Evolutionary conservation across 2,797 vertebrate species (phyloP), one percentile per base, ranked within the genome.

Genomic region (Pseudopleuronectes americanus): DNA sequence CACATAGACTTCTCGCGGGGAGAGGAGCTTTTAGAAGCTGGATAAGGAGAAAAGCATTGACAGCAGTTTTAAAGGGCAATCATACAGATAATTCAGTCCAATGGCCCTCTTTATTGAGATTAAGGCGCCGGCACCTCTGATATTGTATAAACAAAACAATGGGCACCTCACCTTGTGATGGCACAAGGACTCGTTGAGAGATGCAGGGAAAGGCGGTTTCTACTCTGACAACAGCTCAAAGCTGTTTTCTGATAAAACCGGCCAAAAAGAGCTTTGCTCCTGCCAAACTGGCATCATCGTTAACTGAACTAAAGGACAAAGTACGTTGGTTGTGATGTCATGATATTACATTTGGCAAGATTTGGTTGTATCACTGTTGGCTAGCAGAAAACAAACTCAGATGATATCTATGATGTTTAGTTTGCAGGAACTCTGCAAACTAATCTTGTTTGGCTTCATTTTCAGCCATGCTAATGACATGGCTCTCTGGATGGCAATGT

Each of bases 61-160:
- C 91, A 90, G 90, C 90, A 86, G 64, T 90, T 91, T 89, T 87
- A 89, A 90, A 92, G 89, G 91, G 90, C 92, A 92, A 87, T 92
- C 85, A 84, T 87, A 91, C 85, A 89, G 90, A 91, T 92, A 92
- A 93, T 91, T 90, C 89, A 89, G 84, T 87, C 90, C 88, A 91
- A 87, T 89, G 81, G 83, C 73, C 77, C 63, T 84, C 87, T 91
- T 93, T 85, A 91, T 91, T 92, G 87, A 89, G 87, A 92, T 92
- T 88, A 90, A 90, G 79, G 84, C 70, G 13, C 70, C 36, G 6
- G 82, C 66, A 82, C 80, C 83, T 88, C 82, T 90, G 84, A 90
- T 86, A 89, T 86, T 89, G 83, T 89, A 90, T 91, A 90, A 92
- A 91, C 87, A 92, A 91, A 91, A 88, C 89, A 90, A 87, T 78